Base-by-base conservation (phyloP, 2,797 vertebrate species). In the Dendrocincla fuliginosa region DNA sequence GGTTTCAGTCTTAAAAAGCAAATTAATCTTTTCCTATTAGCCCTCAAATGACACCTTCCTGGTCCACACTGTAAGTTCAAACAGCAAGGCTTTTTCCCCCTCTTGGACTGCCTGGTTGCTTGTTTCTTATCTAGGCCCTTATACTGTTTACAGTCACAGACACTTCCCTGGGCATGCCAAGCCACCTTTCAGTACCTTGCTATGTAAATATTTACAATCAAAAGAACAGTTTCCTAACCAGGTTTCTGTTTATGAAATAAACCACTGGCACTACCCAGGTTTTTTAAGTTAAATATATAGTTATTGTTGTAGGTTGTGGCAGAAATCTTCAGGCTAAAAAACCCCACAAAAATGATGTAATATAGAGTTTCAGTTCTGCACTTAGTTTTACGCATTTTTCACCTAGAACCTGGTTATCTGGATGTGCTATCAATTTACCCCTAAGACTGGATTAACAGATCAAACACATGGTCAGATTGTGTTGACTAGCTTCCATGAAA, bases 291-390 rank as follows among this genome's bases (percentile, higher is more conserved):
- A 80, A 69, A 42, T 39, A 52, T 3, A 37, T 1, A 35, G 32
- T 27, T 65, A 44, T 2, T 4, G 5, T 16, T 6, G 30, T 14
- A 59, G 32, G 50, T 25, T 2, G 0, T n/a, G 35, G 39, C 20
- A 63, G 39, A 84, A 84, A 79, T 39, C 55, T 73, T 82, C 50
- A 59, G 7, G 25, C n/a, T 59, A 74, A 59, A 87, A 73, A 37
- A 0, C 1, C 10, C 4, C 2, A 3, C 6, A 16, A 30, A 50
- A 42, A 32, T 60, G 81, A 81, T 1, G 4, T 10, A 60, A 76
- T 4, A 28, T 0, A 7, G 90, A 76, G 14, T 47, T 73, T 65
- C 30, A 69, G 18, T 52, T 76, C 41, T 74, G 52, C 14, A 33
- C 27, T 60, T 50, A 35, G 24, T 33, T 84, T 82, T 25, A 30